These are phyloP conservation scores for Tribolium madens DNA, from an alignment of 1,140 invertebrate genomes.

Conservation along the genomic window DNA sequence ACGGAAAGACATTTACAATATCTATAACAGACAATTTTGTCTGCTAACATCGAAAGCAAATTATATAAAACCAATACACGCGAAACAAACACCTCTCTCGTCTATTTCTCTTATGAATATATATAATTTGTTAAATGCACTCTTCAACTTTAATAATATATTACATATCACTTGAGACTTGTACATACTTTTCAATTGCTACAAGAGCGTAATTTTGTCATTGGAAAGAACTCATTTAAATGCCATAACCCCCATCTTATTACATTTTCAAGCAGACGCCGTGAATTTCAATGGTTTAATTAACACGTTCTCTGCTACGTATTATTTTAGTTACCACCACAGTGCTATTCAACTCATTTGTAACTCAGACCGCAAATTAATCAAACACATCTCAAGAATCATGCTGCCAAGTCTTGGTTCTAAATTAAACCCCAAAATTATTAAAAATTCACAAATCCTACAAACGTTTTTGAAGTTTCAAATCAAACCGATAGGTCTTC, in stretches of 20 bases:
- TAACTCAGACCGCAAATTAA: conserved; percentile 22
- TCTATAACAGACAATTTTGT: conserved; percentile 21
- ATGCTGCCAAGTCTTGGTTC: conserved; percentile 10
- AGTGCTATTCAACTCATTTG: conserved; percentile 34
- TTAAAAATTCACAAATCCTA: conserved; percentile 23
- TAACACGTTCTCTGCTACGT: conserved; percentile 36
- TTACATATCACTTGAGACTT: background rate
- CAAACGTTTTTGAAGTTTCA: background rate
- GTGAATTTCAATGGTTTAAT: conserved; percentile 39
- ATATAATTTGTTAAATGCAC: conserved; percentile 21
- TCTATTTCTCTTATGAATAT: conserved; percentile 31
- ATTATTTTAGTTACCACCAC: conserved; percentile 37
- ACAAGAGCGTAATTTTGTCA: conserved; percentile 13
- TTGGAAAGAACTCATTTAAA: conserved; percentile 8
- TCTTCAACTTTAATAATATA: conserved; percentile 9
- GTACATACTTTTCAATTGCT: background rate
- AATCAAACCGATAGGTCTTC: too few species aligned
- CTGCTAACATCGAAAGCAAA: conserved; percentile 23
- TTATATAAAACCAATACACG: conserved; percentile 38
- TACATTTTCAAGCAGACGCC: conserved; percentile 30
- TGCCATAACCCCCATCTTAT: conserved; percentile 27
- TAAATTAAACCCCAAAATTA: conserved; percentile 21
- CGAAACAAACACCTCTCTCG: conserved; percentile 8
- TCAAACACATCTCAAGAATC: conserved; percentile 34
- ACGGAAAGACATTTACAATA: background rate